Conservation (phyloP, 2,888 invertebrate species). For the Diaperis boleti region DNA sequence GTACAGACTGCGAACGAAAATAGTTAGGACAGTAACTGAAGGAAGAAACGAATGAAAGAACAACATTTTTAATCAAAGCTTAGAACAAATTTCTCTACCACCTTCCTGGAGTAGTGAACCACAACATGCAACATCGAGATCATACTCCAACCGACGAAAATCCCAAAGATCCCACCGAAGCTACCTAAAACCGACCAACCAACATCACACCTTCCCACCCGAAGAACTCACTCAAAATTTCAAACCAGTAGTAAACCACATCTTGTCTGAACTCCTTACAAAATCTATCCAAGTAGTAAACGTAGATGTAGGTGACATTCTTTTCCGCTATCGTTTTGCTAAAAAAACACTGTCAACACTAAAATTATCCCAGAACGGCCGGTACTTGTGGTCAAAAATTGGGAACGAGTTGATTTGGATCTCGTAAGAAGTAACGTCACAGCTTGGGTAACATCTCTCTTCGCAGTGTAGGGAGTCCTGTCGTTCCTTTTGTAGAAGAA, state of each 20-base stretch:
- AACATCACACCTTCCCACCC: not conserved
- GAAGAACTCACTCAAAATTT: slow-evolving; percentile 15
- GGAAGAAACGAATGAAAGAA: no score
- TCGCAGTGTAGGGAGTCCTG: slow-evolving; percentile 25
- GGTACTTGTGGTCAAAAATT: not conserved
- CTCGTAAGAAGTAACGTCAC: slow-evolving; percentile 6
- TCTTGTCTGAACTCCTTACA: slow-evolving; percentile 14
- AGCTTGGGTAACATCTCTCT: slow-evolving; percentile 14
- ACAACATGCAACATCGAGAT: slow-evolving; percentile 5
- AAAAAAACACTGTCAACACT: not conserved
- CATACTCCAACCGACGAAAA: slow-evolving; percentile 23
- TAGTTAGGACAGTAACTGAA: no score
- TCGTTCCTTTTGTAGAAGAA: slow-evolving; percentile 10
- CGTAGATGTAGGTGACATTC: slow-evolving; percentile 7
- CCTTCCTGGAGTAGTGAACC: not conserved
- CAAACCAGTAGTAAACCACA: slow-evolving; percentile 27
- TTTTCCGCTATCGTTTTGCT: slow-evolving; percentile 4
- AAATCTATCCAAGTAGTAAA: slow-evolving; percentile 16
- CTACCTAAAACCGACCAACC: slow-evolving; percentile 13
- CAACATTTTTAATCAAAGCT: not conserved
- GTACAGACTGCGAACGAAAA: no score
- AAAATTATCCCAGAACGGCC: not conserved
- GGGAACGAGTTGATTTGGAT: slow-evolving; percentile 1
- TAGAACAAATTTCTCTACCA: not conserved
- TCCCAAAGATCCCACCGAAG: slow-evolving; percentile 26